These are phyloP conservation scores for Centropus unirufus DNA, from an alignment of 2,113 vertebrate genomes.

Conservation along the genomic window DNA sequence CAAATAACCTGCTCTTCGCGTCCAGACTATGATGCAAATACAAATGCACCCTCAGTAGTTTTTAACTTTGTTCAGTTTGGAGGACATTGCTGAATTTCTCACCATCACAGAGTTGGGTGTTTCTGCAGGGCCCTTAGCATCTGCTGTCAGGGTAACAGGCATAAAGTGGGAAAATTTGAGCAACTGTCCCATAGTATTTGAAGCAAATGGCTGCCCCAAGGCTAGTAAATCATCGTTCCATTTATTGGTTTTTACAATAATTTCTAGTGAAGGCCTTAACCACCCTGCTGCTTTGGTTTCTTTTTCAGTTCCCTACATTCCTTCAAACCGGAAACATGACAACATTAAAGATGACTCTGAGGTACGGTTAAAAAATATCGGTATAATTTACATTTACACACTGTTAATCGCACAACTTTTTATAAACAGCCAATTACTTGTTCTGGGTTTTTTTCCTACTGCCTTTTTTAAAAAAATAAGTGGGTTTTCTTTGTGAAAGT, in stretches of 20 bases:
- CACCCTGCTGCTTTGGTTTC: background rate
- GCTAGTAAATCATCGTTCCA: background rate
- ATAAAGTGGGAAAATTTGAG: background rate
- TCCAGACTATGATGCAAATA: background rate
- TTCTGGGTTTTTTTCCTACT: background rate
- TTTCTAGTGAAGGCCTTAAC: background rate
- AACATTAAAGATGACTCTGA: slow-evolving; percentile 88
- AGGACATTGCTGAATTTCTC: background rate
- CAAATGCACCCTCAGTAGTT: background rate
- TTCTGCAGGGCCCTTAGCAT: background rate
- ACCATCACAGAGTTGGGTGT: background rate
- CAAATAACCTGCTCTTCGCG: background rate
- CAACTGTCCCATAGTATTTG: background rate
- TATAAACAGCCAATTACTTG: background rate
- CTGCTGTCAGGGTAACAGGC: background rate
- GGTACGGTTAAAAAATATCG: slow-evolving; percentile 74
- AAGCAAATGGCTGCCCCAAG: background rate
- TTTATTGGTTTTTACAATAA: background rate
- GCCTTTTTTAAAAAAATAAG: background rate
- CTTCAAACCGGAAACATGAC: slow-evolving; percentile 87
- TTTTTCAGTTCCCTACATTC: slow-evolving; percentile 84
- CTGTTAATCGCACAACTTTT: background rate
- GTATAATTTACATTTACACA: background rate
- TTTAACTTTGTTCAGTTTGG: background rate
- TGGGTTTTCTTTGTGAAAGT: background rate